phyloP scores from a whole-genome alignment of 1,140 invertebrate genomes.

The Musca vetustissima region DNA sequence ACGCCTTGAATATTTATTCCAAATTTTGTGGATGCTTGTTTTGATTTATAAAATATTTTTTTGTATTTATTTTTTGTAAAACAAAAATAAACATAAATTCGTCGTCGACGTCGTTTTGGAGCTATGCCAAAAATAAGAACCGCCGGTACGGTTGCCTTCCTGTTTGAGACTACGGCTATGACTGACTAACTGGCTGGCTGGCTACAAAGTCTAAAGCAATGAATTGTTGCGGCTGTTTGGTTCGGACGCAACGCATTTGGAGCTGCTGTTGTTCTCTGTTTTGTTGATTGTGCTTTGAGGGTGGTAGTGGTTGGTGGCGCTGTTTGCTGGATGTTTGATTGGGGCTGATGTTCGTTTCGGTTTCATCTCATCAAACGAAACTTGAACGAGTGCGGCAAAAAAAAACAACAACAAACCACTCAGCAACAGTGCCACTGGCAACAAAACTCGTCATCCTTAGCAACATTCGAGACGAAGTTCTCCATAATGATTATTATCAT shows the following conservation, averaged over 20 bases:
- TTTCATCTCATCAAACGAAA: no score
- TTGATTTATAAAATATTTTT: background rate
- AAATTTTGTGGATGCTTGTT: background rate
- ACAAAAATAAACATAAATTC: no score
- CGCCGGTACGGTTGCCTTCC: slow-evolving; percentile 17
- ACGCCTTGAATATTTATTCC: background rate
- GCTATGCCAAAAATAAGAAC: background rate
- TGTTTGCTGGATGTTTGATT: slow-evolving; percentile 7
- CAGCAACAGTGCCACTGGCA: no score
- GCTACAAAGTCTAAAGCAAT: no score
- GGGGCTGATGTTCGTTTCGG: no score
- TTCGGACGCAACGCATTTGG: slow-evolving; percentile 1
- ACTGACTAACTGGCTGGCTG: slow-evolving; percentile 5
- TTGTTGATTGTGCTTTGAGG: no score
- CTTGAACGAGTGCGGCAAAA: no score
- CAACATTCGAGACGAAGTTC: no score
- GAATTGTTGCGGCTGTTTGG: background rate
- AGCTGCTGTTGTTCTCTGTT: background rate
- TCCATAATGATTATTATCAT: no score
- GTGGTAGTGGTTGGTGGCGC: no score
- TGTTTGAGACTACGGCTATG: slow-evolving; percentile 9
- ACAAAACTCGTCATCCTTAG: no score
- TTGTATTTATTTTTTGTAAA: background rate
- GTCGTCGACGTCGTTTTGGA: background rate
- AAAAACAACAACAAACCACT: no score